Base-by-base conservation (phyloP, 2,113 vertebrate genomes). In the Larimichthys polyactis region DNA sequence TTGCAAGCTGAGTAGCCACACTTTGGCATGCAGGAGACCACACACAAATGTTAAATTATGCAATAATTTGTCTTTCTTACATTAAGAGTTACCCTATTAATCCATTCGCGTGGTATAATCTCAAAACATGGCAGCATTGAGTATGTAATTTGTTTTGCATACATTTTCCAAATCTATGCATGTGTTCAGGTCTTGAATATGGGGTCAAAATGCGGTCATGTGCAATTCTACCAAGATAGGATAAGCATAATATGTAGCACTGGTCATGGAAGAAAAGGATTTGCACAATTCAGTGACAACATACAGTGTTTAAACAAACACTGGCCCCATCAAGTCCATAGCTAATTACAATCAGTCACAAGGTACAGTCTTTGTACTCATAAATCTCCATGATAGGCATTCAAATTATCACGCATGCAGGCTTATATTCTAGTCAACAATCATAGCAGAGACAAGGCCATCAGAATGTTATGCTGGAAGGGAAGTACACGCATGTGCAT, bases 351-450 rank as follows among this genome's bases (percentile, higher is more conserved):
- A n/a, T 66, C 59, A 65, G 72, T 74, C 57, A 57, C 17, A 78
- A 75, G 71, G 71, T 85, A 43, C 11, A 80, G 71, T 24, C 29
- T 59, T 71, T 71, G 43, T 54, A 55, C 36, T 29, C 7, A 16
- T 2, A 55, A 75, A 75, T 57, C 7, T 36, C 40, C 24, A 57
- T 84, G 48, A 73, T 32, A 52, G 4, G n/a, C 55, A 11, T 77
- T 83, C 32, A 79, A 27, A 75, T 43, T 15, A 66, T 29, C 55
- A 3, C n/a, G 27, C 51, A 64, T 24, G 73, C 43, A 36, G 43
- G 46, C 48, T 68, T 75, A 81, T 64, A 44, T 77, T 76, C 54
- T 66, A 36, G 76, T 79, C 67, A 75, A 71, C 82, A 87, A 62
- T 83, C 86, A 71, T 54, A 81, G 77, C 70, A 76, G 74, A 54